phyloP scores from a whole-genome alignment of 2,888 invertebrate species.

The Heliconius cydno region DNA sequence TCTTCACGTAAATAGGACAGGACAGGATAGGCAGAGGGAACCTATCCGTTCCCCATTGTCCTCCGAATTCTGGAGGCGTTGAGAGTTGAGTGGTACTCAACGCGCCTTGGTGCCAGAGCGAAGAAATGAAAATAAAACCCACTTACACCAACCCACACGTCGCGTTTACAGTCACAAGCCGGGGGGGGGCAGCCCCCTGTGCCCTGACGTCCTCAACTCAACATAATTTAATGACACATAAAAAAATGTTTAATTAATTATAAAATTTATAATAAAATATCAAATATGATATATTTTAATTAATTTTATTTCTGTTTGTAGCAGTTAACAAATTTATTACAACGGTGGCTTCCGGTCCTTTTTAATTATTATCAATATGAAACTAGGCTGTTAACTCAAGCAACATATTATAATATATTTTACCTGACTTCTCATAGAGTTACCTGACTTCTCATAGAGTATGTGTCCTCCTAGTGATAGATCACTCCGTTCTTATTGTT shows the following conservation, averaged over 20 bases:
- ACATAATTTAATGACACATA: no score
- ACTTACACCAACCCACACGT: no score
- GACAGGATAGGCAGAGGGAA: background rate
- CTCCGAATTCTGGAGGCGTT: background rate
- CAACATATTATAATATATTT: background rate
- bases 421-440: background rate
- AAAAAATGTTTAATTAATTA: no score
- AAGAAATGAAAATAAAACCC: no score
- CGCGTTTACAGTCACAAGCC: no score
- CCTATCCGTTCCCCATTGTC: background rate
- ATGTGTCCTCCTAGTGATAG: background rate
- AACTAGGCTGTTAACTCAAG: background rate
- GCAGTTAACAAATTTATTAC: constrained; percentile 2
- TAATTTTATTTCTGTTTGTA: background rate
- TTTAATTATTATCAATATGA: background rate
- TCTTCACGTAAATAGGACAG: background rate
- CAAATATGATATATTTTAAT: background rate
- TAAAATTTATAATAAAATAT: background rate
- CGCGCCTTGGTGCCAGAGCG: no score
- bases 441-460: background rate
- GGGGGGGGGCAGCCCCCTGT: no score
- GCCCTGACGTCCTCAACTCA: no score
- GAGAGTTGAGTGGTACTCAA: background rate
- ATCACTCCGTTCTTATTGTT: background rate
- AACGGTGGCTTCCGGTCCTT: constrained; percentile 4